Base-by-base conservation (phyloP, 2,113 vertebrate genomes). In the Maccullochella peelii region DNA sequence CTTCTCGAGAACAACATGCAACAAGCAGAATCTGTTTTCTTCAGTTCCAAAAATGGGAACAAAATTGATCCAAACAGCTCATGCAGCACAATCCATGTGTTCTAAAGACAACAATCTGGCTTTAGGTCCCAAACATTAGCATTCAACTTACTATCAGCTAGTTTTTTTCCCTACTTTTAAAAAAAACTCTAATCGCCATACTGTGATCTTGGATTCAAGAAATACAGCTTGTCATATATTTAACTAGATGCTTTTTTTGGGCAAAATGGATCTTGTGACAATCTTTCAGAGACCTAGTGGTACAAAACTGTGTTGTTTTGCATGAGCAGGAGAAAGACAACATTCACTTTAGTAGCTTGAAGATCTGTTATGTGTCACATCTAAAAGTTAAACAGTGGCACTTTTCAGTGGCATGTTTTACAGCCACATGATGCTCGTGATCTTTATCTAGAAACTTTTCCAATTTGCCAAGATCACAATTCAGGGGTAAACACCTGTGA, bases 401-500 rank as follows among this genome's bases (percentile, higher is more conserved):
- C 2, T 40, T 88, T 77, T 50, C 8, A 66, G 27, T 27, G 16
- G 62, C 30, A 40, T 14, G 15, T 63, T 36, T 47, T 25, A 65
- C 5, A 15, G 76, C 9, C 9, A 50, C 54, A 23, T 3, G 55
- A 49, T 27, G 58, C 44, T 70, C 63, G 33, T 75, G 38, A 66
- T 59, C 15, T 71, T 47, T 8, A 72, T 54, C 4, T 20, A 38
- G 16, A n/a, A 11, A 9, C 20, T 66, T 76, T 71, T 66, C 36
- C 7, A 1, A n/a, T 40, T 76, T 30, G 11, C 49, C 0, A 36
- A 49, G 23, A 62, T 49, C 40, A 40, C 57, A 80, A 49, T 40
- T 71, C 21, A 8, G 16, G 16, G 6, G n/a, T 80, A 77, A 86
- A 74, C 69, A 80, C 16, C 18, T 52, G 62, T n/a, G 4, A 70